Percentiles rank a stretch among this genome's conserved stretches.
These are phyloP conservation scores for Colistium nudipinnis DNA, from an alignment of 2,113 vertebrate species.

Conservation along the genomic window DNA sequence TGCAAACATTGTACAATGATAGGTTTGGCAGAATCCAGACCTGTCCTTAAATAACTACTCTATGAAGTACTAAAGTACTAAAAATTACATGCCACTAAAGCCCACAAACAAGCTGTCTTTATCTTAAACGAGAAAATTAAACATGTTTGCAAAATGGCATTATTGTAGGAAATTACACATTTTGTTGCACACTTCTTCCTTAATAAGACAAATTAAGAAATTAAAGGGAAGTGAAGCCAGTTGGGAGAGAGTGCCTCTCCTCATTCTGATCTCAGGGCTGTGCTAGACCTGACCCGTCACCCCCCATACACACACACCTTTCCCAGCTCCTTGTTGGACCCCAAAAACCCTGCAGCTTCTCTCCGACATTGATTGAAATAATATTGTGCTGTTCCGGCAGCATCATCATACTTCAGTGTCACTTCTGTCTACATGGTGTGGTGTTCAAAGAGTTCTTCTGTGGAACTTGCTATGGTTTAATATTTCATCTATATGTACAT, in stretches of 20 bases:
- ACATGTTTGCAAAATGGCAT: not conserved
- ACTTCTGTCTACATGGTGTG: slow-evolving; percentile 39
- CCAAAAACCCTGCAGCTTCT: slow-evolving; percentile 31
- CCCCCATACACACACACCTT: not conserved
- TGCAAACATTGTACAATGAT: not conserved
- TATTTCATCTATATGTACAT: slow-evolving; percentile 63
- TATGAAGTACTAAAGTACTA: too few relatives aligned
- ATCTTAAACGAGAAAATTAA: too few relatives aligned
- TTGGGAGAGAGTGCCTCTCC: not conserved
- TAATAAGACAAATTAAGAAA: not conserved
- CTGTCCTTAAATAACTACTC: not conserved
- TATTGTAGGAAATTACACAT: not conserved
- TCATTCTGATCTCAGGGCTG: slow-evolving; percentile 29
- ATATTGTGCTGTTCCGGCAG: slow-evolving; percentile 31
- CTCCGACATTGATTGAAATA: slow-evolving; percentile 31
- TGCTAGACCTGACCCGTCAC: slow-evolving; percentile 45
- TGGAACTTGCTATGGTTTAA: slow-evolving; percentile 43
- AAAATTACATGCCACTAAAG: too few relatives aligned
- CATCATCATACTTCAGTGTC: slow-evolving; percentile 18
- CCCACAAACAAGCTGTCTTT: too few relatives aligned
- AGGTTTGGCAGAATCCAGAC: not conserved
- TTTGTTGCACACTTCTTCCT: not conserved
- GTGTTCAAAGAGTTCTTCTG: slow-evolving; percentile 54
- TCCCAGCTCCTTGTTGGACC: not conserved
- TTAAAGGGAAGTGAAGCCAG: slow-evolving; percentile 41